These are phyloP conservation scores for Phengaris alcon DNA, from an alignment of 2,888 invertebrate genomes.

Conservation along the genomic window DNA sequence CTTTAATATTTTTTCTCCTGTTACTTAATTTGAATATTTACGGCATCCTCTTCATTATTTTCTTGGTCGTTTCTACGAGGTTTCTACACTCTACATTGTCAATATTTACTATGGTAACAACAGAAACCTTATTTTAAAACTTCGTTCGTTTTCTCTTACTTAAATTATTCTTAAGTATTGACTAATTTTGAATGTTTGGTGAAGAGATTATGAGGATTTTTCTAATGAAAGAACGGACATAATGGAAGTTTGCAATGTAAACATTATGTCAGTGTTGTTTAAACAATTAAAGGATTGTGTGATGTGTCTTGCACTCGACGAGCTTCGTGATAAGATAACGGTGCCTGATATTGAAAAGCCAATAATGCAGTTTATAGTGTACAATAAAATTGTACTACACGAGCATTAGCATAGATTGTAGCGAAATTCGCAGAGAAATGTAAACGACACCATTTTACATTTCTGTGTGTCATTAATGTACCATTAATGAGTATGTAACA, in stretches of 20 bases:
- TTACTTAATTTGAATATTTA: no score
- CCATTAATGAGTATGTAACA: no score
- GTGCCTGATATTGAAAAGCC: not conserved
- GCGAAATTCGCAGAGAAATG: not conserved
- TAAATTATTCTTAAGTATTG: no score
- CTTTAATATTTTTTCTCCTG: no score
- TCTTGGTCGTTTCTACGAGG: no score
- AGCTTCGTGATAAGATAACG: not conserved
- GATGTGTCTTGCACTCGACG: not conserved
- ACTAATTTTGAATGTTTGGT: not conserved
- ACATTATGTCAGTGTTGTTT: constrained; percentile 9
- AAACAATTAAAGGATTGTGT: constrained; percentile 5
- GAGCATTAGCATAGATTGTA: no score
- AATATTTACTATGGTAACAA: no score
- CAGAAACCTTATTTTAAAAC: no score
- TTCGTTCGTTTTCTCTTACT: no score
- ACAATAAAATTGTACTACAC: not conserved
- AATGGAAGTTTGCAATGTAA: constrained; percentile 1
- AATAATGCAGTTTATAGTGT: constrained; percentile 4
- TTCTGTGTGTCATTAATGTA: not conserved
- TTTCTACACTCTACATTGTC: no score
- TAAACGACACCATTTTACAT: not conserved
- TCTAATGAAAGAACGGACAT: constrained; percentile 6
- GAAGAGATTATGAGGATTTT: not conserved
- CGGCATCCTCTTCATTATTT: no score